Evolutionary conservation across 2,888 invertebrate species (phyloP).

Genomic region (Euzetes globulus): DNA sequence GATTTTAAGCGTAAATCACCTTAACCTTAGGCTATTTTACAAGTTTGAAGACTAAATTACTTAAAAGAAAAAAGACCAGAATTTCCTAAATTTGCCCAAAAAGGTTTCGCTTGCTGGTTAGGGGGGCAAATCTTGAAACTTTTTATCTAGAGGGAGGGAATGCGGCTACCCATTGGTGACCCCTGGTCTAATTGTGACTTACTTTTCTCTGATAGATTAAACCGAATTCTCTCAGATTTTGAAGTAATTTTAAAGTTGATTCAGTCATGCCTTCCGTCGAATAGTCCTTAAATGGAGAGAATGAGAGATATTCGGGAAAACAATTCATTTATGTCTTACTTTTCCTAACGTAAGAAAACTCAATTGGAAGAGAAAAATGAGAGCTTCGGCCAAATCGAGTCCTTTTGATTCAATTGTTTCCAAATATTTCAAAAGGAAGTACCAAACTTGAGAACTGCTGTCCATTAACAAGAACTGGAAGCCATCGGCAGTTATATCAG

Average conservation of each 20-base stretch:
- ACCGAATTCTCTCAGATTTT: slow-evolving; percentile 93
- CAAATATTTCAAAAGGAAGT: slow-evolving; percentile 90
- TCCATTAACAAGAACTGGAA: slow-evolving; percentile 94
- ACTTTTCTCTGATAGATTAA: slow-evolving; percentile 93
- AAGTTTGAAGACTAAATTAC: too few species aligned
- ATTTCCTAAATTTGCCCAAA: too few species aligned
- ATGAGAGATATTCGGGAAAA: slow-evolving; percentile 38
- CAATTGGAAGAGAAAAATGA: slow-evolving; percentile 90
- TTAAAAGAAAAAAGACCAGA: too few species aligned
- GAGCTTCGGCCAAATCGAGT: slow-evolving; percentile 78
- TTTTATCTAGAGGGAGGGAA: slow-evolving; percentile 13
- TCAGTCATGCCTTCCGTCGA: slow-evolving; percentile 88
- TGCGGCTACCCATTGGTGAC: slow-evolving; percentile 17
- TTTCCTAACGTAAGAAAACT: slow-evolving; percentile 90
- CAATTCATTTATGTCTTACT: slow-evolving; percentile 50
- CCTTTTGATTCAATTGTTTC: slow-evolving; percentile 75
- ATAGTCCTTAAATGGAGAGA: slow-evolving; percentile 61
- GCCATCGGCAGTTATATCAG: slow-evolving; percentile 84
- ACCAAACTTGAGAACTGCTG: slow-evolving; percentile 90
- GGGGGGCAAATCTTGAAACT: too few species aligned
- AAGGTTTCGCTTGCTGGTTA: too few species aligned
- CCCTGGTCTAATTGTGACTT: too few species aligned
- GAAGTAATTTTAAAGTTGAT: slow-evolving; percentile 77
- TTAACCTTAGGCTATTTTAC: too few species aligned
- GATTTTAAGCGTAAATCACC: too few species aligned